Percentiles rank a stretch among this genome's conserved stretches.
These are phyloP conservation scores for Lamellibrachia luymesi DNA, from an alignment of 1,140 invertebrate genomes.

Conservation along the genomic window DNA sequence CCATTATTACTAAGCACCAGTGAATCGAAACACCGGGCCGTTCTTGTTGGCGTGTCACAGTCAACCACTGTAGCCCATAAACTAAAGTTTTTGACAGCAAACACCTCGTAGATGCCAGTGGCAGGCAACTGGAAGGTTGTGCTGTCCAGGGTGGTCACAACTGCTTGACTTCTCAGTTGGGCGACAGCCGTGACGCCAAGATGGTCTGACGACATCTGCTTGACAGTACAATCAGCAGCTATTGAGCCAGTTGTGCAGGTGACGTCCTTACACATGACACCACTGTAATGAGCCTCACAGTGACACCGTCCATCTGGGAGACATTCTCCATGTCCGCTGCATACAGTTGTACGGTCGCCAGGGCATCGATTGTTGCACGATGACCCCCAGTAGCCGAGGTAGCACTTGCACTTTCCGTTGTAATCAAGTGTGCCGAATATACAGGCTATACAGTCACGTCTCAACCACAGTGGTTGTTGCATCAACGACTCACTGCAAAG, in stretches of 20 bases:
- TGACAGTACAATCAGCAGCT: slow-evolving; percentile 34
- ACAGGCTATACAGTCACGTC: slow-evolving; percentile 30
- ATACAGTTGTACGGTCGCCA: slow-evolving; percentile 30
- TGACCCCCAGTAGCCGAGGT: slow-evolving; percentile 33
- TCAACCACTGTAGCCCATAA: background rate
- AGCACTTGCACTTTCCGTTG: slow-evolving; percentile 29
- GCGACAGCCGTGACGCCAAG: background rate
- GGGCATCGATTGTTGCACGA: slow-evolving; percentile 33
- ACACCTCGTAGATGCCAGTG: slow-evolving; percentile 7
- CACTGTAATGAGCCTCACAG: slow-evolving; percentile 34
- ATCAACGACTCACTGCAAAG: slow-evolving; percentile 20
- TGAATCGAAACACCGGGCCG: background rate
- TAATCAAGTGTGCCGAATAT: slow-evolving; percentile 28
- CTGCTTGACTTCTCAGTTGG: slow-evolving; percentile 21
- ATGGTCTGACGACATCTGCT: slow-evolving; percentile 22
- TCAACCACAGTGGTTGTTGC: slow-evolving; percentile 30
- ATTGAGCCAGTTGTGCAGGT: slow-evolving; percentile 30
- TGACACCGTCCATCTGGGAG: slow-evolving; percentile 30
- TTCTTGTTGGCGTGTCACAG: background rate
- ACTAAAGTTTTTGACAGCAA: background rate
- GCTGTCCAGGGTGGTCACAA: background rate
- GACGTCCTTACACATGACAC: slow-evolving; percentile 27
- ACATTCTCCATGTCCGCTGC: slow-evolving; percentile 34
- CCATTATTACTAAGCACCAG: background rate
- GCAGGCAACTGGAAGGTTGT: background rate